Evolutionary conservation across 2,113 vertebrate genomes (phyloP).

Genomic region (Paradoxurus hermaphroditus): DNA sequence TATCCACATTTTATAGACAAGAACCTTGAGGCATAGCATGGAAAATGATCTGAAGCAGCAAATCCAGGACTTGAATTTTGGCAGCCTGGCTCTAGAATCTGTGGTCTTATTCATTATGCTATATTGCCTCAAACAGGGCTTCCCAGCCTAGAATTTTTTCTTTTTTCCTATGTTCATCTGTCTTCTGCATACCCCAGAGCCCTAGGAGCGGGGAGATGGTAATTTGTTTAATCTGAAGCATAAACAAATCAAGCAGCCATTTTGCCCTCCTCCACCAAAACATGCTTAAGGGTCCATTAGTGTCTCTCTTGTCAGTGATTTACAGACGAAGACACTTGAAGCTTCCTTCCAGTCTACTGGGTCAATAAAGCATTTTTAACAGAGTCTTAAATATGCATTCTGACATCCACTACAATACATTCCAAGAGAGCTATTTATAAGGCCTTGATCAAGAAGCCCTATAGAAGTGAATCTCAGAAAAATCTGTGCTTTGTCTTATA

Average conservation of each 20-base stretch:
- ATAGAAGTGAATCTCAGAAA: slow-evolving; percentile 32
- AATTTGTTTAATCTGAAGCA: slow-evolving; percentile 43
- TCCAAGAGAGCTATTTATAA: slow-evolving; percentile 60
- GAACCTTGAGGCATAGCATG: neutral
- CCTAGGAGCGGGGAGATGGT: neutral
- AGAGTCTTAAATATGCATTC: slow-evolving; percentile 69
- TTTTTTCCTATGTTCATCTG: neutral
- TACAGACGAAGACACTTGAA: slow-evolving; percentile 67
- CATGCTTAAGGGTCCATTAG: slow-evolving; percentile 61
- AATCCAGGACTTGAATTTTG: neutral
- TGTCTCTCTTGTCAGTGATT: slow-evolving; percentile 56
- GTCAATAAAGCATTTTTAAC: slow-evolving; percentile 76
- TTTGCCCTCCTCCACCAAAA: slow-evolving; percentile 63
- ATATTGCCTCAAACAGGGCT: neutral
- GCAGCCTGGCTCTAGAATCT: neutral
- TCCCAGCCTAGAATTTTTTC: neutral
- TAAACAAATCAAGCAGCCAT: slow-evolving; percentile 66
- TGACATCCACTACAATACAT: slow-evolving; percentile 33
- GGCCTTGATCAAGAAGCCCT: slow-evolving; percentile 14
- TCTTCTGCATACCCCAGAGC: neutral
- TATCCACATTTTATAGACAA: neutral
- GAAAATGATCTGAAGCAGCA: neutral
- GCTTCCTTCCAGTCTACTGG: slow-evolving; percentile 53
- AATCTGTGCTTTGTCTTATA: neutral
- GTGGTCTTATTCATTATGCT: neutral